Evolutionary conservation across 2,113 vertebrate genomes (phyloP), one percentile per base, ranked within the genome.

Genomic region (Balaeniceps rex): DNA sequence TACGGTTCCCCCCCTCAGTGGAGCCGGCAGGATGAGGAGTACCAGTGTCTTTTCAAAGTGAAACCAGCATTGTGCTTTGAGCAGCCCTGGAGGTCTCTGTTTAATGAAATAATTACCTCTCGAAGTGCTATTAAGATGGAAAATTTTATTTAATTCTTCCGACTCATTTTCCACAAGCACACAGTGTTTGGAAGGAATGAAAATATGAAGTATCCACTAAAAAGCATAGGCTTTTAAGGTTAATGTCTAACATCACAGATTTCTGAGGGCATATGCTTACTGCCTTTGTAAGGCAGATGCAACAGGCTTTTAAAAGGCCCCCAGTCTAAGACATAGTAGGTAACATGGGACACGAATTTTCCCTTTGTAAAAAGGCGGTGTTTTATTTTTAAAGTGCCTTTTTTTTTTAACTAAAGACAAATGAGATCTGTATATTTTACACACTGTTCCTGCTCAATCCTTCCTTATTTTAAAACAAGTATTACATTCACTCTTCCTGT

Each of bases 101-200:
- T 88, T 95, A 94, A 95, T 93, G 33, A 92, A 96, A 81, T 83
- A 93, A 90, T 94, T 94, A 72, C 28, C 25, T 38, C 74, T 82
- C 6, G 31, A 83, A 23, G 42, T 51, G 76, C 49, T 80, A 52
- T 51, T 65, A 81, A 46, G 36, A 88, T 60, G 52, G 54, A 79
- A 38, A 61, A 52, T 44, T 66, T 64, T 54, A 87, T 64, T 26
- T 88, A 19, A 78, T 26, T 72, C 9, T 95, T 95, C 29, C 6
- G 2, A 63, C 17, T 55, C 3, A 9, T 61, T n/a, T 63, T 95
- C 31, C 13, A 46, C 33, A 49, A 83, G 52, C 24, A 19, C 13
- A 17, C 1, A 3, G 23, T 25, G 13, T 61, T 64, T 58, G 58
- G 36, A 49, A 72, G 69, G 66, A 80, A 71, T 44, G 47, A 42